phyloP scores from a whole-genome alignment of 2,888 invertebrate species.

The Hanleya hanleyi region DNA sequence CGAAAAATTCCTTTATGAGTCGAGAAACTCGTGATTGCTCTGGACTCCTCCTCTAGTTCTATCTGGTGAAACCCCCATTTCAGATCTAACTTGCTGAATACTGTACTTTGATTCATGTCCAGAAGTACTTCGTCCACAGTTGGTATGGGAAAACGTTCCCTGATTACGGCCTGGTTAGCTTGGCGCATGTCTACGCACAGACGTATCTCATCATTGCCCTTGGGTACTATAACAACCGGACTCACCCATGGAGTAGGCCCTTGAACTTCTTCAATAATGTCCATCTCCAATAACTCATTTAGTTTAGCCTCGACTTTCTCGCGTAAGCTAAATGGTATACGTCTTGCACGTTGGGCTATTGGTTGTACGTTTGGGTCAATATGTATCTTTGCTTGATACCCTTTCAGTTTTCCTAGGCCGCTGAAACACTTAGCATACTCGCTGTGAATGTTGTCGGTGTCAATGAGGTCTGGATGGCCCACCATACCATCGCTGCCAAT shows the following conservation, averaged over 20 bases:
- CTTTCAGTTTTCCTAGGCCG: conserved; percentile 34
- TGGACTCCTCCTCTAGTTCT: conserved; percentile 39
- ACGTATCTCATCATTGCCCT: conserved; percentile 2
- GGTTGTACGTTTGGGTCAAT: conserved; percentile 23
- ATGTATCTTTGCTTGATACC: conserved; percentile 17
- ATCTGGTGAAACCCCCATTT: conserved; percentile 48
- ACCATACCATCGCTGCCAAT: too few relatives aligned
- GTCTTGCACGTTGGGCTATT: conserved; percentile 23
- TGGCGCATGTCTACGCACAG: not conserved
- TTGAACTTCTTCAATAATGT: conserved; percentile 23
- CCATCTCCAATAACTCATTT: conserved; percentile 16
- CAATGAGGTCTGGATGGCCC: too few relatives aligned
- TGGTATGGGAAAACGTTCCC: conserved; percentile 36
- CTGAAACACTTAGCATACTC: conserved; percentile 21
- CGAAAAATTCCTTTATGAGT: conserved; percentile 42
- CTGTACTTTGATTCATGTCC: conserved; percentile 25
- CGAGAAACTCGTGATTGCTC: conserved; percentile 49
- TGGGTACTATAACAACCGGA: conserved; percentile 1
- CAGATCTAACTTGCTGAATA: conserved; percentile 49
- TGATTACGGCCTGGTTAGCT: conserved; percentile 25
- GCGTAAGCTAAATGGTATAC: conserved; percentile 23
- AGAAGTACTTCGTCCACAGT: conserved; percentile 41
- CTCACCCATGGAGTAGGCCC: conserved; percentile 19
- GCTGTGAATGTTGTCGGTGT: too few relatives aligned
- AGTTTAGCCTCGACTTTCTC: conserved; percentile 23